A percentile compares a stretch with the other conserved stretches of the same genome.
Conservation (phyloP, 2,113 vertebrate species). For the Pithys albifrons region DNA sequence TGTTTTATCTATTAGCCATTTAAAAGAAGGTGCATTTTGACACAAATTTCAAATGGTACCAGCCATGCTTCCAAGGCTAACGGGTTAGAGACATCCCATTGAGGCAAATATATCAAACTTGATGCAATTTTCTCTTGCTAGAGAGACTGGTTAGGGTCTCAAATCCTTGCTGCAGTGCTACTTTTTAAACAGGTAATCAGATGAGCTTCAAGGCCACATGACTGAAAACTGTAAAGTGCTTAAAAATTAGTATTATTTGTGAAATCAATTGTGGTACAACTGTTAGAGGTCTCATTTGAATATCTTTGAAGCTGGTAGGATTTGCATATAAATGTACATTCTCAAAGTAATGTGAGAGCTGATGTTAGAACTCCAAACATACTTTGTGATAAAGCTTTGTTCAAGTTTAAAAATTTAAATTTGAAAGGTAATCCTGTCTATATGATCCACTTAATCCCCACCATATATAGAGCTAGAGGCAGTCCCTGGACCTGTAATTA, state of each 20-base stretch:
- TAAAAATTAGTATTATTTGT: not conserved
- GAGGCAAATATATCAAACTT: not conserved
- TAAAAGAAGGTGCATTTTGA: not conserved
- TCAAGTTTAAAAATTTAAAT: not conserved
- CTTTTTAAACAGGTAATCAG: not conserved
- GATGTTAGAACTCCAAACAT: not conserved
- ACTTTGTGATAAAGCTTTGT: not conserved
- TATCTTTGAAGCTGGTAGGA: not conserved
- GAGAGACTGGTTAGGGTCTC: not conserved
- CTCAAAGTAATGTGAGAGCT: not conserved
- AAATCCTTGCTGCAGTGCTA: not conserved
- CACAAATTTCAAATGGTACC: not conserved
- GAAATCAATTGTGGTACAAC: not conserved
- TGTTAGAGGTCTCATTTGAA: constrained; percentile 20
- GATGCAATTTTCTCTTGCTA: not conserved
- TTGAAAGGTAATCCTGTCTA: not conserved
- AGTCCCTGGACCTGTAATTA: not conserved
- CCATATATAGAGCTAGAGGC: not conserved
- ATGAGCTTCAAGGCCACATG: not conserved
- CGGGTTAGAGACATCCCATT: not conserved
- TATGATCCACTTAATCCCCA: not conserved
- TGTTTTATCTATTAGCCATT: not conserved
- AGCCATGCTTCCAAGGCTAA: not conserved
- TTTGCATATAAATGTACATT: constrained; percentile 14
- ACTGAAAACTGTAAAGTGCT: not conserved